phyloP scores from a whole-genome alignment of 2,113 vertebrate genomes.

The Melierax canorus region DNA sequence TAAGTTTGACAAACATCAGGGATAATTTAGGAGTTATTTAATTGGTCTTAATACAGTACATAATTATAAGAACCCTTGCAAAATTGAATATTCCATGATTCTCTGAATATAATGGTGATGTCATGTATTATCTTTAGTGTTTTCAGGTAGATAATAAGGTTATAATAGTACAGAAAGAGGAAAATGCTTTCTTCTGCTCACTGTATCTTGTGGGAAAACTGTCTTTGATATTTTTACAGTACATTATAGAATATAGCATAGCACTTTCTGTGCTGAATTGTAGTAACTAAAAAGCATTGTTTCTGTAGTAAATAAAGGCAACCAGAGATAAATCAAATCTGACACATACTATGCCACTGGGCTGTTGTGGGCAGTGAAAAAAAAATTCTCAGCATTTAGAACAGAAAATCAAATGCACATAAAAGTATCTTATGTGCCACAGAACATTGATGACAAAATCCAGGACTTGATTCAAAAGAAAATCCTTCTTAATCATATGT shows the following conservation, averaged over 20 bases:
- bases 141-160: background rate
- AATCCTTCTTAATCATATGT: background rate
- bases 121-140: background rate
- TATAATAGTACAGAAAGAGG: background rate
- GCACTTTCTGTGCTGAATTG: background rate
- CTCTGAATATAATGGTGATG: background rate
- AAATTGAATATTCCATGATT: background rate
- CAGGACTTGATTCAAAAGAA: background rate
- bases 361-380: background rate
- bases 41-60: background rate
- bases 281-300: conserved; percentile 8
- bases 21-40: background rate
- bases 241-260: background rate
- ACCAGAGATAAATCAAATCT: conserved; percentile 40
- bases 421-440: background rate
- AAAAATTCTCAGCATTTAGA: background rate
- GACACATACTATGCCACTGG: background rate
- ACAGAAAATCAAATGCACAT: background rate
- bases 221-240: background rate
- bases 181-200: background rate
- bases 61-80: background rate
- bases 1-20: background rate
- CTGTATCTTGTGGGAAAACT: background rate
- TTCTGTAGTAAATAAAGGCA: conserved; percentile 31
- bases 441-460: background rate